These are phyloP conservation scores for Antennarius striatus DNA, from an alignment of 2,113 vertebrate species.

Conservation along the genomic window DNA sequence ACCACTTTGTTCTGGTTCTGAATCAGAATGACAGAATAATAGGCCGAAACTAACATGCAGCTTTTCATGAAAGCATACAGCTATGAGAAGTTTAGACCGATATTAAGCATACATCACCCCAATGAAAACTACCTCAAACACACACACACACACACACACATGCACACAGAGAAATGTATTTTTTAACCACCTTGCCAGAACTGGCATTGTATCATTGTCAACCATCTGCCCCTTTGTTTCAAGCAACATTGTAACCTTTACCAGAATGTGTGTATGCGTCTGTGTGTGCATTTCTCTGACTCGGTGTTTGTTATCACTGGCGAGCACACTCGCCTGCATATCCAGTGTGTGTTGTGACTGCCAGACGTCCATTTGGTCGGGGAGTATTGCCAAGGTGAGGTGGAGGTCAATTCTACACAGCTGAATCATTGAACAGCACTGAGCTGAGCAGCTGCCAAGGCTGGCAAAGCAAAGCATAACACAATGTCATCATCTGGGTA, in stretches of 20 bases:
- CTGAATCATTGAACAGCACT: conserved; percentile 67
- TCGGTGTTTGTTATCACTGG: conserved; percentile 57
- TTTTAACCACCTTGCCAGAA: conserved; percentile 55
- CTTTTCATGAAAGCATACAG: conserved; percentile 26
- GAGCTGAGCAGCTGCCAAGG: conserved; percentile 51
- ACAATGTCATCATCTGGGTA: conserved; percentile 61
- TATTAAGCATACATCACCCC: conserved; percentile 19
- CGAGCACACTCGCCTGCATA: conserved; percentile 49
- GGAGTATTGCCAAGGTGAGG: conserved; percentile 71
- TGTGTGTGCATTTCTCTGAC: conserved; percentile 5
- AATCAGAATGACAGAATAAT: not conserved
- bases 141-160: conserved; percentile 32
- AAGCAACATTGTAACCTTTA: conserved; percentile 70
- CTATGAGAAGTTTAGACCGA: conserved; percentile 33
- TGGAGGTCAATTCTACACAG: conserved; percentile 69
- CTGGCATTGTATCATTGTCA: conserved; percentile 61
- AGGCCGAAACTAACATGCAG: conserved; percentile 41
- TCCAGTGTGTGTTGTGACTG: conserved; percentile 63
- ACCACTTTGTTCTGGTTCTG: conserved; percentile 10
- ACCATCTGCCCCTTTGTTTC: conserved; percentile 76
- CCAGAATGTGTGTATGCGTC: conserved; percentile 33
- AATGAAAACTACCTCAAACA: conserved; percentile 39
- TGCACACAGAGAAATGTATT: conserved; percentile 48
- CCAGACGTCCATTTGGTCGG: conserved; percentile 71
- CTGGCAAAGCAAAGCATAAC: conserved; percentile 42